A percentile compares a stretch with the other conserved stretches of the same genome.
Evolutionary conservation across 2,113 vertebrate genomes (phyloP).

Genomic region (Pachycephala philippinensis): DNA sequence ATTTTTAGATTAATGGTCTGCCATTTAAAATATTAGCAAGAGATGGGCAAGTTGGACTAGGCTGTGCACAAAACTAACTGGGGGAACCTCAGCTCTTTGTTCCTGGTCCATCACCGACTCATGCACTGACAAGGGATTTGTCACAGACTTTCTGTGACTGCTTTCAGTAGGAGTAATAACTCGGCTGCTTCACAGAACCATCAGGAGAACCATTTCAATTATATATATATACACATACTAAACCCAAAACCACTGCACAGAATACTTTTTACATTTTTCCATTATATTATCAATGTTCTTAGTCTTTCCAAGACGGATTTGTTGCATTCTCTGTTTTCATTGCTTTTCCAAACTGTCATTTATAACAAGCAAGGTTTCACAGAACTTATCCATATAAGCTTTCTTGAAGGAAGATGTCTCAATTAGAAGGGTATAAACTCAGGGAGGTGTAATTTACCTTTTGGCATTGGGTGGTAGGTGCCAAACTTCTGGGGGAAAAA

Average conservation of each 20-base stretch:
- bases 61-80: accelerated
- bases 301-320: background rate
- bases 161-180: background rate
- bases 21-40: background rate
- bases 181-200: background rate
- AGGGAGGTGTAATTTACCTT: background rate
- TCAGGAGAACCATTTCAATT: background rate
- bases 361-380: background rate
- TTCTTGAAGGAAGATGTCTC: background rate
- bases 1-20: background rate
- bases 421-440: background rate
- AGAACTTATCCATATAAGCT: background rate
- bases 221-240: background rate
- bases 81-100: background rate
- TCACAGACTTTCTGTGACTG: background rate
- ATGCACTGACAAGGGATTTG: background rate
- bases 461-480: background rate
- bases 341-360: background rate
- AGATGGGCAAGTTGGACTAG: background rate
- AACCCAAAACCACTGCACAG: background rate
- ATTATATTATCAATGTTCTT: accelerated
- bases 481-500: background rate
- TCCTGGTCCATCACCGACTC: accelerated
- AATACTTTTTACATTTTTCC: background rate
- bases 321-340: background rate